A percentile compares a stretch with the other conserved stretches of the same genome.
phyloP scores from a whole-genome alignment of 2,888 invertebrate species.

The Nomada goodeniana region DNA sequence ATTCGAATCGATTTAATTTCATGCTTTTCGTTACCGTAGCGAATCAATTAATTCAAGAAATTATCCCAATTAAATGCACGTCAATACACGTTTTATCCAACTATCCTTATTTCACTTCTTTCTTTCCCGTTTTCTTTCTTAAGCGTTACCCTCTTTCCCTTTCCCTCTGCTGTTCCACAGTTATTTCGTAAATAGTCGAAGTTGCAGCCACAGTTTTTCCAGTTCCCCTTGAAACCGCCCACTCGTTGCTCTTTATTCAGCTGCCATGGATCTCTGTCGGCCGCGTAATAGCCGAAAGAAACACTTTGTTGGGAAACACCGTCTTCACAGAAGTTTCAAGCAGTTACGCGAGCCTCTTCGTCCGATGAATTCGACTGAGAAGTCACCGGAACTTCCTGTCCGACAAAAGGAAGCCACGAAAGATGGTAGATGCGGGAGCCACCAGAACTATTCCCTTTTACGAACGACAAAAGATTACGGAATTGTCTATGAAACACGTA shows the following conservation, averaged over 20 bases:
- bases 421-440: constrained; percentile 26
- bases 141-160: not conserved
- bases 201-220: constrained; percentile 45
- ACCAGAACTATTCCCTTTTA: constrained; percentile 32
- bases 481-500: constrained; percentile 4
- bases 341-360: constrained; percentile 50
- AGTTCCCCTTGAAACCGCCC: constrained; percentile 14
- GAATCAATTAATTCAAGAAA: not conserved
- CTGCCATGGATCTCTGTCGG: constrained; percentile 7
- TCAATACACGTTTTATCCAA: too few species aligned
- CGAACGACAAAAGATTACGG: not conserved
- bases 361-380: constrained; percentile 56
- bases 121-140: not conserved
- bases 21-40: not conserved
- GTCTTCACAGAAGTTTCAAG: constrained; percentile 44
- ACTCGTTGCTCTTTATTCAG: constrained; percentile 24
- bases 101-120: not conserved
- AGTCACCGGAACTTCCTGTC: constrained; percentile 45
- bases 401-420: constrained; percentile 47
- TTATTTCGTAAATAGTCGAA: constrained; percentile 35
- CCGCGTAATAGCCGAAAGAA: constrained; percentile 56
- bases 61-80: not conserved
- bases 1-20: not conserved
- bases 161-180: constrained; percentile 1
- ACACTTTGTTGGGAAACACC: constrained; percentile 60